Evolutionary conservation across 1,140 invertebrate genomes (phyloP).

Genomic region (Forficula auricularia): DNA sequence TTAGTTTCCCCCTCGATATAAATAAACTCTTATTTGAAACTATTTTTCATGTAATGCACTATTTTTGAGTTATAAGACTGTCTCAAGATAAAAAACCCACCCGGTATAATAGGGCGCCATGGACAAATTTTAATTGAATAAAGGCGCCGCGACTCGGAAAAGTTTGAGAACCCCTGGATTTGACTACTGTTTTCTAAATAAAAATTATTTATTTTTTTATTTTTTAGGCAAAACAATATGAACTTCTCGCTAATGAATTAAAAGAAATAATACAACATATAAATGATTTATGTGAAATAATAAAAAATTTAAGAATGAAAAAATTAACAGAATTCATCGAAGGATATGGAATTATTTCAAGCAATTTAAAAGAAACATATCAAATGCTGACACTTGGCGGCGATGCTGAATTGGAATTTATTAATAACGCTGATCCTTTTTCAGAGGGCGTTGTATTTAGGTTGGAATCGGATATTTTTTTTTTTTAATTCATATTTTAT

Average conservation of each 20-base stretch:
- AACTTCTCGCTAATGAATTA: slow-evolving; percentile 53
- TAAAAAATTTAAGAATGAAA: slow-evolving; percentile 34
- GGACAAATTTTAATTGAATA: too few species aligned
- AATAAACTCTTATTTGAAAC: too few species aligned
- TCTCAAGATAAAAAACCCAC: too few species aligned
- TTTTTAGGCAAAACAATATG: background rate
- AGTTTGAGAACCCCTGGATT: too few species aligned
- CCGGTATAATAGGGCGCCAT: too few species aligned
- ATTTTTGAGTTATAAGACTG: too few species aligned
- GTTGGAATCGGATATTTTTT: background rate
- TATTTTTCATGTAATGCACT: too few species aligned
- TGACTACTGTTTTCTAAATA: too few species aligned
- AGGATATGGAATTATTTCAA: slow-evolving; percentile 79
- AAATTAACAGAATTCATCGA: slow-evolving; percentile 72
- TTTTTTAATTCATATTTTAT: too few species aligned
- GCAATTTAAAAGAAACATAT: slow-evolving; percentile 88
- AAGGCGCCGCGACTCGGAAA: too few species aligned
- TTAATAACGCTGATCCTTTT: slow-evolving; percentile 91
- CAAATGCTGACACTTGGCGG: slow-evolving; percentile 97
- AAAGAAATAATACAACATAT: slow-evolving; percentile 61
- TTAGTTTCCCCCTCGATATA: too few species aligned
- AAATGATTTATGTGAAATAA: slow-evolving; percentile 54
- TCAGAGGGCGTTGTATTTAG: slow-evolving; percentile 76
- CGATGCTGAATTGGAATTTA: slow-evolving; percentile 89
- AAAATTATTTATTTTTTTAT: background rate